A percentile compares a stretch with the other conserved stretches of the same genome.
Conservation (phyloP, 2,797 vertebrate species). For the Borostomias antarcticus region DNA sequence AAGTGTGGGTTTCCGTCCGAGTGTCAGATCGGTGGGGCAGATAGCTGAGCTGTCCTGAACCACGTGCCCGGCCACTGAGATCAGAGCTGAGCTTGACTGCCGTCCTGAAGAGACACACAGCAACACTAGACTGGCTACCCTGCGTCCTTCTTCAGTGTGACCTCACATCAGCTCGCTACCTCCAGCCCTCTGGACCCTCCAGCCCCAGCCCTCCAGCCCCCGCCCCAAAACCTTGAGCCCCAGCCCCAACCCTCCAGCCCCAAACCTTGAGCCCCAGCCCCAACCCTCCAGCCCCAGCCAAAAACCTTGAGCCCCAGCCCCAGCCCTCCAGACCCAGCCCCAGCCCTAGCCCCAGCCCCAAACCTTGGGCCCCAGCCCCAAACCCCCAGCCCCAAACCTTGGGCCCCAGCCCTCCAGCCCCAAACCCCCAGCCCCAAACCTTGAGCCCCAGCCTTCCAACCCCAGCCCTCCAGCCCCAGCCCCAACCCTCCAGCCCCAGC, state of each 20-base stretch:
- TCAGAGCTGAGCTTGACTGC: conserved; percentile 42
- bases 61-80: conserved; percentile 55
- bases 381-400: conserved; percentile 1
- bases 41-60: conserved; percentile 60
- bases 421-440: too few relatives aligned
- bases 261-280: background rate
- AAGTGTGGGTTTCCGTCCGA: conserved; percentile 57
- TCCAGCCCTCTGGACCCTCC: background rate
- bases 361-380: too few relatives aligned
- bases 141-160: too few relatives aligned
- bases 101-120: too few relatives aligned
- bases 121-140: too few relatives aligned
- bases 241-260: background rate
- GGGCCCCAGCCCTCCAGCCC: background rate
- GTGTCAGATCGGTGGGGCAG: conserved; percentile 72
- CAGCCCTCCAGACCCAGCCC: too few relatives aligned
- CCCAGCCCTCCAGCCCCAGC: background rate
- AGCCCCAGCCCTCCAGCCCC: background rate
- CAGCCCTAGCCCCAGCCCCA: too few relatives aligned
- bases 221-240: background rate
- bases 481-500: background rate
- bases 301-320: too few relatives aligned
- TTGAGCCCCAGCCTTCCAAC: background rate
- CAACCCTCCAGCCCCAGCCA: too few relatives aligned
- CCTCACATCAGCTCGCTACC: too few relatives aligned